Conservation (phyloP, 2,888 invertebrate genomes). For the Drosophila aldrichi region DNA sequence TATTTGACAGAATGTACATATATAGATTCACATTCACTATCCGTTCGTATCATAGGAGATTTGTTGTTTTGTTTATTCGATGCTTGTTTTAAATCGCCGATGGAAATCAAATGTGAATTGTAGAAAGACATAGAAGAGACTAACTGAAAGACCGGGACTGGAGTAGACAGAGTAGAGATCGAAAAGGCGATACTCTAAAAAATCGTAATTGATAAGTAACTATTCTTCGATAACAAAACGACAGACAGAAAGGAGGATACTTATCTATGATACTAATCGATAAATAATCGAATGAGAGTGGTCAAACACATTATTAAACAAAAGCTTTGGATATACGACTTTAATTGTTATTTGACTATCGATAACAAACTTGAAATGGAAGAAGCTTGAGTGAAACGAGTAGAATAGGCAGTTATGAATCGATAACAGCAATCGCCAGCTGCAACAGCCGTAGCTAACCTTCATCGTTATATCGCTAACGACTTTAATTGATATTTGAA, state of each 20-base stretch:
- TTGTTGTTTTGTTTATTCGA: conserved; percentile 45
- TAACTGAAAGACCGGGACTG: background rate
- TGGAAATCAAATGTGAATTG: conserved; percentile 29
- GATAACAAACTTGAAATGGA: background rate
- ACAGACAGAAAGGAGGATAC: no score
- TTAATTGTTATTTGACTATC: background rate
- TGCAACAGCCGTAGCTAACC: no score
- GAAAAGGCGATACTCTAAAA: conserved; percentile 16
- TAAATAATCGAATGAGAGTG: background rate
- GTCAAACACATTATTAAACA: no score
- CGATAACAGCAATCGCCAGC: no score
- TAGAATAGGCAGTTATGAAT: no score
- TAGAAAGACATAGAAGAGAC: conserved; percentile 21
- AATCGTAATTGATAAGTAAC: background rate
- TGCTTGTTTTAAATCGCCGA: conserved; percentile 41
- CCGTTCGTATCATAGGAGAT: conserved; percentile 13
- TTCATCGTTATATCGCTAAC: no score
- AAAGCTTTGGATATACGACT: no score
- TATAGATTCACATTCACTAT: conserved; percentile 31
- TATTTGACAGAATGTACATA: no score
- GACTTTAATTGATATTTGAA: background rate
- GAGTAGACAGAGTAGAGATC: no score
- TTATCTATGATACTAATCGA: no score
- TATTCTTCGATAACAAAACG: background rate
- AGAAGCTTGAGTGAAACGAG: no score